phyloP scores from a whole-genome alignment of 2,888 invertebrate species.

The Thumatha senex region DNA sequence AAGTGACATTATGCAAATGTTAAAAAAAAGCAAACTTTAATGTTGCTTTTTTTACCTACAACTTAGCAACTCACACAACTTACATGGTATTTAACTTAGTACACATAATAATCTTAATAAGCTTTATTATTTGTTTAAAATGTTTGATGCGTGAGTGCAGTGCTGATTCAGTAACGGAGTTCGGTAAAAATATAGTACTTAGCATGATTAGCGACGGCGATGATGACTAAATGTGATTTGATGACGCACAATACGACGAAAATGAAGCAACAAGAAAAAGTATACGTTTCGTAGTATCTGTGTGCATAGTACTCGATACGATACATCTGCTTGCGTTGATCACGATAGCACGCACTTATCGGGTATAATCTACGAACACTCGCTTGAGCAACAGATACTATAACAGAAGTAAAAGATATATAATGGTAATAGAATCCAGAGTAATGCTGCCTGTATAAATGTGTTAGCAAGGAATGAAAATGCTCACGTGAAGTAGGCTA shows the following conservation, averaged over 20 bases:
- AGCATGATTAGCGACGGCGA: constrained; percentile 21
- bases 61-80: too few relatives aligned
- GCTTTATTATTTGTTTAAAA: too few relatives aligned
- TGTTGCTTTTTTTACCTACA: too few relatives aligned
- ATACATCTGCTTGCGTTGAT: neutral
- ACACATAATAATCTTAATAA: too few relatives aligned
- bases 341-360: constrained; percentile 5
- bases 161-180: constrained; percentile 34
- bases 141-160: constrained; percentile 14
- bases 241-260: constrained; percentile 34
- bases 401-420: too few relatives aligned
- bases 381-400: neutral
- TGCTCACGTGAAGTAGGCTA: too few relatives aligned
- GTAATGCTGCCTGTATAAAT: neutral
- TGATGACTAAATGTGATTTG: constrained; percentile 28
- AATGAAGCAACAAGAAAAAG: constrained; percentile 20
- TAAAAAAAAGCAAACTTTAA: too few relatives aligned
- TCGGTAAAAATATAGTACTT: constrained; percentile 30
- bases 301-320: constrained; percentile 14
- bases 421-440: too few relatives aligned
- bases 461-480: too few relatives aligned
- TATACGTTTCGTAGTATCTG: constrained; percentile 7
- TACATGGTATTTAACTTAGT: too few relatives aligned
- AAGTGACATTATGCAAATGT: neutral
- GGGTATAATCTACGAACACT: constrained; percentile 1